A percentile compares a stretch with the other conserved stretches of the same genome.
Conservation (phyloP, 2,113 vertebrate species). For the Alouatta palliata region DNA sequence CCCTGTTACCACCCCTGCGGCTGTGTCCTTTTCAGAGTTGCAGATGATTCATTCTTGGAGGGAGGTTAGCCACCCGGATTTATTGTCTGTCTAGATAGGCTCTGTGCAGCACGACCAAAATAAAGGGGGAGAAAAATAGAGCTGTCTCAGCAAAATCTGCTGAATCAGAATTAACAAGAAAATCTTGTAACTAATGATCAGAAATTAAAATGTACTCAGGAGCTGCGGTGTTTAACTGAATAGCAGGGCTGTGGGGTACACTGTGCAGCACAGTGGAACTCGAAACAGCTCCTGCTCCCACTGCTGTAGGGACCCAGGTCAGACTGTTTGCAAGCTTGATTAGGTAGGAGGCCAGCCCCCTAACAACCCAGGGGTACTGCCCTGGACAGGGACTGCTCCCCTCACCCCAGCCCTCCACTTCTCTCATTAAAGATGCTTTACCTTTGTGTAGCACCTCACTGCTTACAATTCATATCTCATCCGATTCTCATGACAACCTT, state of each 20-base stretch:
- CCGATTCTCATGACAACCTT: not conserved
- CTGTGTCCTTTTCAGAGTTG: conserved; percentile 49
- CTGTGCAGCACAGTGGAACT: not conserved
- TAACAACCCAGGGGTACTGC: not conserved
- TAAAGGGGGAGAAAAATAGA: conserved; percentile 53
- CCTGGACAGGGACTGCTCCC: not conserved
- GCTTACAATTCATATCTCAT: not conserved
- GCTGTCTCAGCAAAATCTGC: conserved; percentile 73
- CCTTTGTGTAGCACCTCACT: not conserved
- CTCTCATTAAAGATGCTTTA: not conserved
- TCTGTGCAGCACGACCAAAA: conserved; percentile 32
- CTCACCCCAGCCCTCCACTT: rapidly evolving
- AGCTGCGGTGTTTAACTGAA: conserved; percentile 57
- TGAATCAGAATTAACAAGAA: conserved; percentile 79
- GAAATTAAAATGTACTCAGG: conserved; percentile 74
- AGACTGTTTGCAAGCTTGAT: not conserved
- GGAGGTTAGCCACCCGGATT: conserved; percentile 59
- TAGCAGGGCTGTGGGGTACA: not conserved
- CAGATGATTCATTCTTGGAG: conserved; percentile 29
- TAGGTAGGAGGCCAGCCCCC: not conserved
- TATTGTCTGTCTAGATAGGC: conserved; percentile 67
- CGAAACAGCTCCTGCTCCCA: not conserved
- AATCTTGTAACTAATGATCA: conserved; percentile 78
- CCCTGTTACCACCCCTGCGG: rapidly evolving
- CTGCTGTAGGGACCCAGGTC: not conserved